Evolutionary conservation across 1,140 invertebrate genomes (phyloP), one percentile per base, ranked within the genome.

Genomic region (Drosophila saltans): DNA sequence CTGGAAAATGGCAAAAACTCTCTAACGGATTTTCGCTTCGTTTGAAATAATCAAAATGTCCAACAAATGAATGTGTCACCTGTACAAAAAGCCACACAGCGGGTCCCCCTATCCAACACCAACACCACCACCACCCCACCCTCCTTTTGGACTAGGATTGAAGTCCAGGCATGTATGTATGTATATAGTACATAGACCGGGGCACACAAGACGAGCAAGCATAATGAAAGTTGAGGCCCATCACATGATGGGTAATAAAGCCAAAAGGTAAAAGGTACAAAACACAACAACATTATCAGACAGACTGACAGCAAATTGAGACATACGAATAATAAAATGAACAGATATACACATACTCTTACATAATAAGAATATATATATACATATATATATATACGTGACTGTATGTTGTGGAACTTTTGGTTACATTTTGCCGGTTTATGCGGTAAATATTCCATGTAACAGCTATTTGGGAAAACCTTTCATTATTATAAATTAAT

Each of bases 61-160:
- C 77, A 78, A 75, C 78, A 88, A 89, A 81, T 81, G 84, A 81
- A 89, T 84, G 70, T 89, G 84, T 89, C 84, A 89, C 65, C 72
- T 79, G 82, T 73, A 73, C 78, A 81, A 70, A 81, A 81, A 72
- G 67, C 62, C 52, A 48, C 74, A 79, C 64, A 77, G 52, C 52
- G 21, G 11, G 39, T 26, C 30, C 36, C 21, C 1, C 2, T 30
- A 30, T 30, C 2, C 28, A 16, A 16, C 16, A 16, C 16, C 28
- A 30, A 30, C 28, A 30, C 28, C 28, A 30, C 33, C 33, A 1
- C 33, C 6, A 3, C 6, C 33, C 6, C 33, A 4, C 33, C 6
- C 33, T 1, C 21, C 8, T 10, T 24, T 4, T 1, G 21, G 21
- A 26, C 21, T 24, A 52, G 45, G 45, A 52, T 52, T 52, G 45